Evolutionary conservation across 2,888 invertebrate genomes (phyloP), one percentile per base, ranked within the genome.

Genomic region (Pimpla rufipes): DNA sequence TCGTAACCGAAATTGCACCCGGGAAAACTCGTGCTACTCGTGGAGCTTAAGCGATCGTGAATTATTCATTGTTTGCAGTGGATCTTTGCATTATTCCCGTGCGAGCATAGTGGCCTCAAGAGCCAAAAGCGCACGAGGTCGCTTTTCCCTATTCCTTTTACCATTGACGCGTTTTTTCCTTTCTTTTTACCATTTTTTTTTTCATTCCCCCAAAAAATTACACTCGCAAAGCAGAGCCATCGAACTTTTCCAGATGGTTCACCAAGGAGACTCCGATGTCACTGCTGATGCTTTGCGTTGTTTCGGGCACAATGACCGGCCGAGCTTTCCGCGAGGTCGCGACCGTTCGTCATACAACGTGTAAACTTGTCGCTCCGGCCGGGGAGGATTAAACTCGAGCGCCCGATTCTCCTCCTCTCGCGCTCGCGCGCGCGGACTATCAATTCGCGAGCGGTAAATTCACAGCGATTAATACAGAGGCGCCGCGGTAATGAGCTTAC

Each of bases 61-160:
- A 86, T 86, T 71, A 86, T 86, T 84, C 84, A 86, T 84, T 81
- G 78, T 84, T 84, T 84, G 81, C 81, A 67, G 79, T 79, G 62
- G 75, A 85, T 79, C 68, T 68, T 68, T 73, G 81, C 73, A 79
- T 77, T 79, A 79, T 77, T 79, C 74, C 57, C 83, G 79, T 76
- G 77, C 85, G 52, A 57, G 71, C 71, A 57, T 37, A 70, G 47
- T 13, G 50, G 42, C 29, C 59, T 52, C 42, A 18, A 13, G 57
- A 64, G 21, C 7, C 64, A 13, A n/a, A n/a, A 71, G 42, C 42
- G 42, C 16, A 40, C 55, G 55, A 0, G 8, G 50, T 18, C 16
- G 2, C 6, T 10, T 21, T 1, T 10, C 57, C 35, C 16, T n/a
- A 2, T 0, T 2, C 42, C 55, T 70, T 55, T 71, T 40, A 10